Conservation (phyloP, 1,140 invertebrate species). For the Bombus haemorrhoidalis region DNA sequence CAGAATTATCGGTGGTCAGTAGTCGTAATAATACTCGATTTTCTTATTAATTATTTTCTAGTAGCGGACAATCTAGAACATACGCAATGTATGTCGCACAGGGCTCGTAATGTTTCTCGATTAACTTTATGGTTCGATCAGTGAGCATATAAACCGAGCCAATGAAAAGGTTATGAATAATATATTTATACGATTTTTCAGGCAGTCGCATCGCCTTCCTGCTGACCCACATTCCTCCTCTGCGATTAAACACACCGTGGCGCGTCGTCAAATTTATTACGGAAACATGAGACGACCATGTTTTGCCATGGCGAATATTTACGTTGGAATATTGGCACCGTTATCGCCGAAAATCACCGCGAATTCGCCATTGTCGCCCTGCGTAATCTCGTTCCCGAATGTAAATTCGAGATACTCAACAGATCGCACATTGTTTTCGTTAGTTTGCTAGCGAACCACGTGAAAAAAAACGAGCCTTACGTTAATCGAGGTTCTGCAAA, state of each 20-base stretch:
- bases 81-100: neutral
- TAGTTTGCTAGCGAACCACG: neutral
- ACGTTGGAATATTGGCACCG: constrained; percentile 23
- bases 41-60: constrained; percentile 15
- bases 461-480: neutral
- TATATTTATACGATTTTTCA: constrained; percentile 38
- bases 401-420: constrained; percentile 28
- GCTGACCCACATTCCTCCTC: constrained; percentile 27
- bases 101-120: neutral
- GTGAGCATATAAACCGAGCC: neutral
- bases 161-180: constrained; percentile 34
- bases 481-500: constrained; percentile 29
- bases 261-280: constrained; percentile 36
- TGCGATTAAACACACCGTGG: constrained; percentile 40
- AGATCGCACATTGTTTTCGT: constrained; percentile 5
- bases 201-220: no score
- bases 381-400: constrained; percentile 1
- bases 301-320: constrained; percentile 39
- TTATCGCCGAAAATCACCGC: neutral
- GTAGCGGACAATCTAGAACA: neutral
- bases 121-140: neutral
- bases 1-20: neutral
- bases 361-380: constrained; percentile 1
- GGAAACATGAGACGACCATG: neutral
- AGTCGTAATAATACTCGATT: neutral